phyloP scores from a whole-genome alignment of 2,113 vertebrate genomes.

The Marmota flaviventris region DNA sequence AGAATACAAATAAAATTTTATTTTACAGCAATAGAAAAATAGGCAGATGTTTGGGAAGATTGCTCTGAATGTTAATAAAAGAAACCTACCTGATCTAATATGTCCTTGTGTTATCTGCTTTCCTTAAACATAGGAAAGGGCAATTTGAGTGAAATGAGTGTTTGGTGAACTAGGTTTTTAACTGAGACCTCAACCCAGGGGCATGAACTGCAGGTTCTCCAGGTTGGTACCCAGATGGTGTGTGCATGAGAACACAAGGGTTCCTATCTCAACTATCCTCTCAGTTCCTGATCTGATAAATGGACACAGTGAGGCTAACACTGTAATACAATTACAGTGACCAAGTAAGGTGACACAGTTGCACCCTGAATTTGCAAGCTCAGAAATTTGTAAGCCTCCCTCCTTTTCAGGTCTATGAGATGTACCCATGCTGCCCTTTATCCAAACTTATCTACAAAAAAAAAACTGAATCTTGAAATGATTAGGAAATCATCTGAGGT shows the following conservation, averaged over 20 bases:
- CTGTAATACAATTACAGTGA: fast-evolving
- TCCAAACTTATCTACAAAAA: neutral
- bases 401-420: neutral
- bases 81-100: neutral
- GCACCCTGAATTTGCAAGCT: neutral
- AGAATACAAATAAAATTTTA: neutral
- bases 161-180: neutral
- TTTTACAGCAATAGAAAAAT: neutral
- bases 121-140: neutral
- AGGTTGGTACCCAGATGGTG: too few relatives aligned
- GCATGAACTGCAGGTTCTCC: fast-evolving
- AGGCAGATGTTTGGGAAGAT: neutral
- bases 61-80: neutral
- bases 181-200: too few relatives aligned
- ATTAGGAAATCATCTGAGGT: neutral
- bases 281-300: neutral
- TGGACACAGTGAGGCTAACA: too few relatives aligned
- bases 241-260: fast-evolving
- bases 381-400: neutral
- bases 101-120: neutral
- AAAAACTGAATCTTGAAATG: neutral
- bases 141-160: neutral
- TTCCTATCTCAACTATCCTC: neutral
- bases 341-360: neutral
- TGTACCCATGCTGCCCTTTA: fast-evolving